phyloP scores from a whole-genome alignment of 2,888 invertebrate genomes.

The Luperina testacea region DNA sequence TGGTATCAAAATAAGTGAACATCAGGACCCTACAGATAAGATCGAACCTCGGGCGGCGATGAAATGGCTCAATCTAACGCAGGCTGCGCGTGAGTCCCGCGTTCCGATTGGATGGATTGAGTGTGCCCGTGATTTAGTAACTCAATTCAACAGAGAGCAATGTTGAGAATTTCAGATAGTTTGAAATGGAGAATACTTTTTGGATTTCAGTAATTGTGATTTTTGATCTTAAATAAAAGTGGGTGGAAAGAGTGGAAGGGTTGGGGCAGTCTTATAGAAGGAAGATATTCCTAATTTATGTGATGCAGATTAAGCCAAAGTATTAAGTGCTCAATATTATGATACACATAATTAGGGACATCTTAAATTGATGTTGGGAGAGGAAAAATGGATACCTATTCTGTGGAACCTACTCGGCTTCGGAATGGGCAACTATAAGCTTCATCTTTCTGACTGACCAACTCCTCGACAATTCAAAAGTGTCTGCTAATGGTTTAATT shows the following conservation, averaged over 20 bases:
- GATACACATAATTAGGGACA: background rate
- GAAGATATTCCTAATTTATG: background rate
- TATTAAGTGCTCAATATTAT: background rate
- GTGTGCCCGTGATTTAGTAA: constrained; percentile 44
- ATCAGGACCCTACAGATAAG: constrained; percentile 80
- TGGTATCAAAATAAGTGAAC: constrained; percentile 77
- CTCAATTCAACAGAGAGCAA: constrained; percentile 18
- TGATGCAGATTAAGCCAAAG: background rate
- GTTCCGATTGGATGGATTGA: constrained; percentile 30
- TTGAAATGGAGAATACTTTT: background rate
- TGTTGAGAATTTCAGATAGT: background rate
- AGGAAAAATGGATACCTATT: background rate
- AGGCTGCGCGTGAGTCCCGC: constrained; percentile 59
- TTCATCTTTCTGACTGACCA: background rate
- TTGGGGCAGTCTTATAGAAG: background rate
- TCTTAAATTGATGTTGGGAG: background rate
- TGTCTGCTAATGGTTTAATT: background rate
- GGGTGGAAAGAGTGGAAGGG: background rate
- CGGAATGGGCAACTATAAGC: background rate
- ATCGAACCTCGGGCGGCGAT: constrained; percentile 80
- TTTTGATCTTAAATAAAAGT: background rate
- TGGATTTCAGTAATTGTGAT: constrained; percentile 9
- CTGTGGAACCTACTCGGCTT: background rate
- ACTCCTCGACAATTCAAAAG: background rate
- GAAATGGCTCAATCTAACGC: constrained; percentile 84